Evolutionary conservation across 2,888 invertebrate species (phyloP).

Genomic region (Zygothrica quintamaculata): DNA sequence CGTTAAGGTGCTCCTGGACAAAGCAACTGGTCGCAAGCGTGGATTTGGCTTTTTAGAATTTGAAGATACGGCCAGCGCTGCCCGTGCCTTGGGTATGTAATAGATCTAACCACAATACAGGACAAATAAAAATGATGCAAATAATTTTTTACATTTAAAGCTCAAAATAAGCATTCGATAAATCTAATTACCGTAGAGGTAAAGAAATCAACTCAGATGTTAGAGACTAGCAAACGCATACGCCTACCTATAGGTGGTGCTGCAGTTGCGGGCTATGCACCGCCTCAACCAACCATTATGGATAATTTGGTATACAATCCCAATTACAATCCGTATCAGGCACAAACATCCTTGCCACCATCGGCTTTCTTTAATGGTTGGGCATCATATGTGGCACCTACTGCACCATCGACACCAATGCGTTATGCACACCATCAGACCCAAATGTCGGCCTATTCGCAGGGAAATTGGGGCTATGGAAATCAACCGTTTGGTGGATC

Average conservation of each 20-base stretch:
- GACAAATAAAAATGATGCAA: too few species aligned
- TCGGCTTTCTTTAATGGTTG: constrained; percentile 74
- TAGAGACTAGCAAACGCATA: constrained; percentile 67
- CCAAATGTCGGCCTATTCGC: constrained; percentile 19
- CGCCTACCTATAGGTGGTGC: constrained; percentile 83
- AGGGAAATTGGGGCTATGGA: constrained; percentile 38
- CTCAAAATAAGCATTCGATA: constrained; percentile 76
- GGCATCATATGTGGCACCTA: constrained; percentile 72
- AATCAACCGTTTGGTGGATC: constrained; percentile 51
- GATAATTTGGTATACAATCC: constrained; percentile 41
- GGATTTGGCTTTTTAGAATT: constrained; percentile 83
- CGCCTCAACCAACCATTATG: constrained; percentile 63
- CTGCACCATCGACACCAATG: constrained; percentile 12
- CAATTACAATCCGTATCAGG: constrained; percentile 68
- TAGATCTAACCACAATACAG: not conserved
- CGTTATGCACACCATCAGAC: constrained; percentile 21
- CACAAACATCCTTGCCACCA: constrained; percentile 61
- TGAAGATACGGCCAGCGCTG: constrained; percentile 77
- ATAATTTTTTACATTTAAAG: constrained; percentile 40
- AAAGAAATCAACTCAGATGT: constrained; percentile 80
- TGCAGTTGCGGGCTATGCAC: constrained; percentile 76
- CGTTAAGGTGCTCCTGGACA: constrained; percentile 80
- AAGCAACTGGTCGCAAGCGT: constrained; percentile 81
- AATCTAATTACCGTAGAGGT: constrained; percentile 78
- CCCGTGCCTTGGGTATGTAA: constrained; percentile 77